Percentiles rank a stretch among this genome's conserved stretches.
phyloP scores from a whole-genome alignment of 2,888 invertebrate genomes.

The Leucozona laternaria region DNA sequence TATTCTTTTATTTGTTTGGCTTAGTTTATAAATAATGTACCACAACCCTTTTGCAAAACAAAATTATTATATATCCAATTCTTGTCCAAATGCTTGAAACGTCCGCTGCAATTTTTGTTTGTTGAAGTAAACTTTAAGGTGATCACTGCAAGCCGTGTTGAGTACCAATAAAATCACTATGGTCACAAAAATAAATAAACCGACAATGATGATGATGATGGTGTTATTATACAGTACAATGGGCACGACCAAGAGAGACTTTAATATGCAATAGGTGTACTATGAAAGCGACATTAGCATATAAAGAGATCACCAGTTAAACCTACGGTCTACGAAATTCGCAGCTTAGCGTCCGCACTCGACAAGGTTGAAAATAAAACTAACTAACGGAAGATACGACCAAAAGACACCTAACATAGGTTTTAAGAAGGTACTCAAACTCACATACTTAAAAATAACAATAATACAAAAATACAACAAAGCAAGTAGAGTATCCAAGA shows the following conservation, averaged over 20 bases:
- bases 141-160: slow-evolving; percentile 53
- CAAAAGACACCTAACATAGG: slow-evolving; percentile 73
- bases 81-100: slow-evolving; percentile 31
- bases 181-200: slow-evolving; percentile 41
- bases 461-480: slow-evolving; percentile 26
- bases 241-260: slow-evolving; percentile 60
- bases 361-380: slow-evolving; percentile 76
- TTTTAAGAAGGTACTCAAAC: slow-evolving; percentile 50
- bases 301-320: slow-evolving; percentile 44
- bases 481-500: slow-evolving; percentile 60
- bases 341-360: slow-evolving; percentile 76
- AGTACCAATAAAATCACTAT: slow-evolving; percentile 49
- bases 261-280: slow-evolving; percentile 22
- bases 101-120: slow-evolving; percentile 42
- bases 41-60: not conserved
- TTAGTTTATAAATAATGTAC: not conserved
- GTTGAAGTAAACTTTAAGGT: slow-evolving; percentile 58
- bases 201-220: slow-evolving; percentile 59
- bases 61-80: slow-evolving; percentile 19
- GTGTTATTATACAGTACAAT: slow-evolving; percentile 40
- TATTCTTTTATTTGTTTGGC: not conserved
- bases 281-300: slow-evolving; percentile 27
- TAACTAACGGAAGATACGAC: slow-evolving; percentile 76
- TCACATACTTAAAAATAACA: slow-evolving; percentile 14
- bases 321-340: slow-evolving; percentile 70